These are phyloP conservation scores for Imbricaverruca yamaguchii DNA, from an alignment of 2,888 invertebrate species.

Conservation along the genomic window DNA sequence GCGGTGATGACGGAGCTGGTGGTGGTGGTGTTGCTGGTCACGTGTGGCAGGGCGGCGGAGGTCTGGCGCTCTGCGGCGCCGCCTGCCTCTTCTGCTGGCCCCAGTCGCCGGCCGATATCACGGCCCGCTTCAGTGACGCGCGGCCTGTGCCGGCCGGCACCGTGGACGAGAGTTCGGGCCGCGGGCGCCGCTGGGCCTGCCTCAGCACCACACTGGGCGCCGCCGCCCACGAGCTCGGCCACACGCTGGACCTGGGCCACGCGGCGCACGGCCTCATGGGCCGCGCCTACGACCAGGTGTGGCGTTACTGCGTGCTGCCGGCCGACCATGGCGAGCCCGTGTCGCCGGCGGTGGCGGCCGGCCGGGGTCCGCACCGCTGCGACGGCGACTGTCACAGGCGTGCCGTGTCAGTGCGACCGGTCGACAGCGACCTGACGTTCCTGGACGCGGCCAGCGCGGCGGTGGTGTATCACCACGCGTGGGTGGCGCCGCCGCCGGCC, in stretches of 20 bases:
- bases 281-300: conserved; percentile 3
- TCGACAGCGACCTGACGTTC: neutral
- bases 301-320: neutral
- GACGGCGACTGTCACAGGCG: neutral
- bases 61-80: neutral
- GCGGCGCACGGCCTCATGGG: conserved; percentile 4
- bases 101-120: neutral
- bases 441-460: conserved; percentile 16
- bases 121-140: neutral
- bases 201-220: conserved; percentile 7
- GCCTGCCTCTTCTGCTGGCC: neutral
- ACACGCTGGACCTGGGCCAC: conserved; percentile 11
- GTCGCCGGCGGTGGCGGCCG: neutral
- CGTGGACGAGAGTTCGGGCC: neutral
- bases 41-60: conserved; percentile 11
- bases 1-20: no score
- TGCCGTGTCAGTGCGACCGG: neutral
- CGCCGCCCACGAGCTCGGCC: conserved; percentile 5
- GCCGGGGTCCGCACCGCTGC: neutral
- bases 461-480: neutral
- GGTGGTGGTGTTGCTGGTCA: no score
- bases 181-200: neutral
- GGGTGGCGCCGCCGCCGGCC: neutral
- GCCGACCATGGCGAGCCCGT: neutral
- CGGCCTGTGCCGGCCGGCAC: neutral